A percentile compares a stretch with the other conserved stretches of the same genome.
Conservation (phyloP, 2,113 vertebrate genomes). For the Dasyornis broadbenti region DNA sequence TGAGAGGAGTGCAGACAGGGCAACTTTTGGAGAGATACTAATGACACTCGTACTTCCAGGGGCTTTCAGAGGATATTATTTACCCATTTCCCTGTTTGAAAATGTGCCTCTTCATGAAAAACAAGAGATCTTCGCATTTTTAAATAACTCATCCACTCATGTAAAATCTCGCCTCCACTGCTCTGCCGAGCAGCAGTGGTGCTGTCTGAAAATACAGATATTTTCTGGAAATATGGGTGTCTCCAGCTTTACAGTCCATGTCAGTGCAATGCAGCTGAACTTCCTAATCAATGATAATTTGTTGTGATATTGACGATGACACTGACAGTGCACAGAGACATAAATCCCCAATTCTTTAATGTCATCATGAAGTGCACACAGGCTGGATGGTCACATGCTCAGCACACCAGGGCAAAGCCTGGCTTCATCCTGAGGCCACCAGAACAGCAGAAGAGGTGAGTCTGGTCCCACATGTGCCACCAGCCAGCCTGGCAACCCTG, state of each 20-base stretch:
- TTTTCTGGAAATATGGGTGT: background rate
- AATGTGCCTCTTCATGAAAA: background rate
- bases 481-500: background rate
- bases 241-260: background rate
- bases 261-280: background rate
- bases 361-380: fast-evolving
- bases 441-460: background rate
- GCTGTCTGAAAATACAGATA: background rate
- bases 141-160: background rate
- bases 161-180: background rate
- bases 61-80: background rate
- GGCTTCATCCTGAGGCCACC: background rate
- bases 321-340: background rate
- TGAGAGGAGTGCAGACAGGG: conserved; percentile 1
- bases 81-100: background rate
- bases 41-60: background rate
- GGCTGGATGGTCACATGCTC: background rate
- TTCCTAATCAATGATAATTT: background rate
- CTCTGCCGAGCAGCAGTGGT: fast-evolving
- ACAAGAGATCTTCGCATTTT: background rate
- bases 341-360: background rate
- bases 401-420: background rate
- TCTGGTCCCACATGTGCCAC: background rate
- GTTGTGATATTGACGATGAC: background rate
- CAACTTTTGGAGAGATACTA: background rate